A percentile compares a stretch with the other conserved stretches of the same genome.
Conservation (phyloP, 2,113 vertebrate species). For the Peromyscus californicus region DNA sequence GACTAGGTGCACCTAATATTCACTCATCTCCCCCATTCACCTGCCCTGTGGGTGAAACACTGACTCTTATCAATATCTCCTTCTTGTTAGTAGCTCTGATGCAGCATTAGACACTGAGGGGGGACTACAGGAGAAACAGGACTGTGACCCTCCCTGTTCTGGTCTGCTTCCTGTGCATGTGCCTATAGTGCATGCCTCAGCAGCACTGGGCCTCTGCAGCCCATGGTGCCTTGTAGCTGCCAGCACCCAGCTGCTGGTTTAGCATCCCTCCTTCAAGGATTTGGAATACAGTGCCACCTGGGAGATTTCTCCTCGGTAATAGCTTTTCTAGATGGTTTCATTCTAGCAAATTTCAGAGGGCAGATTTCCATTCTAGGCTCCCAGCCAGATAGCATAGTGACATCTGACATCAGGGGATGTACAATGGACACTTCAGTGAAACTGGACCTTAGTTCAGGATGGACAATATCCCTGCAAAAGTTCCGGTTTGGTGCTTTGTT, state of each 20-base stretch:
- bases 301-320: background rate
- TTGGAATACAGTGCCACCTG: background rate
- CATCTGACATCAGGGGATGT: background rate
- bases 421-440: background rate
- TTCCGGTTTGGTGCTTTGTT: background rate
- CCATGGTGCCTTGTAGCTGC: fast-evolving
- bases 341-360: background rate
- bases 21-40: background rate
- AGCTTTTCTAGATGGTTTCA: background rate
- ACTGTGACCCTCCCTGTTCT: background rate
- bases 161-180: background rate
- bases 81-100: background rate
- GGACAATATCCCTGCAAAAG: too few species aligned
- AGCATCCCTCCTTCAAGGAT: too few species aligned
- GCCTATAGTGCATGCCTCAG: fast-evolving
- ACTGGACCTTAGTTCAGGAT: background rate
- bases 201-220: background rate
- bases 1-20: fast-evolving
- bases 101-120: too few species aligned
- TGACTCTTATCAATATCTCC: background rate
- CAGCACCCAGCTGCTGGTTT: background rate
- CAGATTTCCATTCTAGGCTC: background rate
- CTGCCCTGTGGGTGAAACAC: background rate
- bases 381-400: background rate
- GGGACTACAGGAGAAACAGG: background rate